These are phyloP conservation scores for Dipodomys spectabilis DNA, from an alignment of 2,113 vertebrate species.

Conservation along the genomic window DNA sequence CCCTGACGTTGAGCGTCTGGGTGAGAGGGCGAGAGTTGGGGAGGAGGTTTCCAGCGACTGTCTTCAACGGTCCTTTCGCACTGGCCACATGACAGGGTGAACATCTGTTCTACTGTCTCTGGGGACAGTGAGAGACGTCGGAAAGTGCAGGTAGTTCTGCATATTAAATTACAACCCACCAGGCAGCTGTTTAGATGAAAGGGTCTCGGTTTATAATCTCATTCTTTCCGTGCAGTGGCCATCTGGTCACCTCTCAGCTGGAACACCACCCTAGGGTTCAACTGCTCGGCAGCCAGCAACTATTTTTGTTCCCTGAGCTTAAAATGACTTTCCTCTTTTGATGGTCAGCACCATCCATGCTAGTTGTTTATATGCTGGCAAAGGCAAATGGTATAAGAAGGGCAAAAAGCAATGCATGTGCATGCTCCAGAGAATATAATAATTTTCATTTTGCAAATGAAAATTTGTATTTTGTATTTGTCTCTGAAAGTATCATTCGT, in stretches of 20 bases:
- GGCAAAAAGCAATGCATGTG: neutral
- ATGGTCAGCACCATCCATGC: neutral
- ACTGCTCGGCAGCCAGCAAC: neutral
- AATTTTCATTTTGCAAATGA: neutral
- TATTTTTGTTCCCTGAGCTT: neutral
- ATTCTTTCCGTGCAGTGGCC: slow-evolving; percentile 49
- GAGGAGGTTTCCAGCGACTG: neutral
- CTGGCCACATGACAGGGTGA: neutral
- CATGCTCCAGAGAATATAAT: neutral
- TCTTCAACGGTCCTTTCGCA: neutral
- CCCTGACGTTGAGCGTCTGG: neutral
- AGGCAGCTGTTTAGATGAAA: neutral
- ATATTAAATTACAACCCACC: slow-evolving; percentile 47
- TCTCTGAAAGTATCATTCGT: neutral
- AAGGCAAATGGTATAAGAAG: neutral
- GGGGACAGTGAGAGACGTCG: neutral
- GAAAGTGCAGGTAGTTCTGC: slow-evolving; percentile 40
- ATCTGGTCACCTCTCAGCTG: slow-evolving; percentile 24
- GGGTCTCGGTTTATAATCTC: slow-evolving; percentile 15
- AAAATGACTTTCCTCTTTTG: neutral
- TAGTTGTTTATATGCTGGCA: neutral
- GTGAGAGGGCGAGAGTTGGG: neutral
- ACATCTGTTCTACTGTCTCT: slow-evolving; percentile 23
- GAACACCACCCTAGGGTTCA: neutral
- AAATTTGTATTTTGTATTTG: neutral